A percentile compares a stretch with the other conserved stretches of the same genome.
Conservation (phyloP, 2,797 vertebrate species). For the Brachyalestes nurse region DNA sequence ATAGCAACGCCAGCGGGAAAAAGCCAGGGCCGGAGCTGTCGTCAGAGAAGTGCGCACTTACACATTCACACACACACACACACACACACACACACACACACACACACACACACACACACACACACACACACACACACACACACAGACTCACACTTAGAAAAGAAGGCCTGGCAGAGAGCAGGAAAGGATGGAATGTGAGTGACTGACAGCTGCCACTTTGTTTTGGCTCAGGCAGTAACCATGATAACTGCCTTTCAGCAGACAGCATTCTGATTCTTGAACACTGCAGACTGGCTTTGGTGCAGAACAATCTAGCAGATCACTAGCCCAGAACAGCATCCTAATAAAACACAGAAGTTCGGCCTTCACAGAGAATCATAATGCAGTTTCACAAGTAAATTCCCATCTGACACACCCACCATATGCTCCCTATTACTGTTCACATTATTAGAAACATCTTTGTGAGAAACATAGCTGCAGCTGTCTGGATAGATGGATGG, state of each 20-base stretch:
- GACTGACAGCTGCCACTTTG: conserved; percentile 47
- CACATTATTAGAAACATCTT: neutral
- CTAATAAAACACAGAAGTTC: no score
- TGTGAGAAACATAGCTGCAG: no score
- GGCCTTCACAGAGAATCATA: no score
- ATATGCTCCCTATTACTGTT: neutral
- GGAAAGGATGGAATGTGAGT: neutral
- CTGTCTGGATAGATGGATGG: no score
- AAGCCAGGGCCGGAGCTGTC: conserved; percentile 18
- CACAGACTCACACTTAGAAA: neutral
- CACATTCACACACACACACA: conserved; percentile 21
- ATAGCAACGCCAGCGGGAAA: conserved; percentile 46
- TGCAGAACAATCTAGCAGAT: neutral
- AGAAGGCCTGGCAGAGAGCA: conserved; percentile 3
- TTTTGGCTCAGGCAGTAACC: neutral
- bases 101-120: neutral
- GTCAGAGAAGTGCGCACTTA: no score
- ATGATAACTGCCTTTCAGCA: conserved; percentile 1
- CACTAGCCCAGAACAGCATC: neutral
- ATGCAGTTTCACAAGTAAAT: no score
- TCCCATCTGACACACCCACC: no score
- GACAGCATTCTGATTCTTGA: neutral
- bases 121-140: neutral
- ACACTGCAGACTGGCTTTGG: neutral
- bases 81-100: neutral